phyloP scores from a whole-genome alignment of 2,888 invertebrate genomes.

The Drosophila mimetica region DNA sequence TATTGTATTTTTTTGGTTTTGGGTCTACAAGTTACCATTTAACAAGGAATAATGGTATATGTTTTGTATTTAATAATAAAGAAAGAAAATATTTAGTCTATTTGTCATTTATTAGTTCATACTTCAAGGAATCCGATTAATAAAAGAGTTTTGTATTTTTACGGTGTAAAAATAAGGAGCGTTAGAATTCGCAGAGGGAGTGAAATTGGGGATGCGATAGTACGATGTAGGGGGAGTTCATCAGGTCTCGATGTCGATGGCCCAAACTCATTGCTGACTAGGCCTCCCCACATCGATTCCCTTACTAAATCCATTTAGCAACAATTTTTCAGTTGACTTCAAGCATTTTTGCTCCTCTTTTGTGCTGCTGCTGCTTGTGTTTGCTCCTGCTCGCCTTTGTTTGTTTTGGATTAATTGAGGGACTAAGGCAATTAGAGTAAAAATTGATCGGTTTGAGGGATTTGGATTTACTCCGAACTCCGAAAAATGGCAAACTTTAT shows the following conservation, averaged over 20 bases:
- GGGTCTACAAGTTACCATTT: too few relatives aligned
- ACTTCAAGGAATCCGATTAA: too few relatives aligned
- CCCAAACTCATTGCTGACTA: background rate
- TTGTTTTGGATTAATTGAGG: slow-evolving; percentile 39
- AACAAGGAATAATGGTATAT: too few relatives aligned
- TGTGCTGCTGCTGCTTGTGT: background rate
- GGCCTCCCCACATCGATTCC: background rate
- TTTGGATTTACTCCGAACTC: slow-evolving; percentile 2
- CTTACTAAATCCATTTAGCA: slow-evolving; percentile 11
- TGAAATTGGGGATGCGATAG: background rate
- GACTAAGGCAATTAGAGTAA: slow-evolving; percentile 42
- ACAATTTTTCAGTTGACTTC: slow-evolving; percentile 33
- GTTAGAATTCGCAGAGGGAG: background rate
- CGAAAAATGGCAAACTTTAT: slow-evolving; percentile 1
- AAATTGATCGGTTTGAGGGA: slow-evolving; percentile 30
- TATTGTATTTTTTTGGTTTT: too few relatives aligned
- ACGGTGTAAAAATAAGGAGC: background rate
- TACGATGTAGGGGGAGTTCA: slow-evolving; percentile 17
- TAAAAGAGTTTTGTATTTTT: background rate
- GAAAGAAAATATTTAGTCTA: too few relatives aligned
- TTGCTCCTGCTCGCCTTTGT: slow-evolving; percentile 18
- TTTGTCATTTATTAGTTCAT: too few relatives aligned
- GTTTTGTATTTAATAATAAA: too few relatives aligned
- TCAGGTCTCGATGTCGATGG: slow-evolving; percentile 1
- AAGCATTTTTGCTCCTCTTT: slow-evolving; percentile 14